Evolutionary conservation across 2,888 invertebrate genomes (phyloP), one percentile per base, ranked within the genome.

Genomic region (Drosophila maculinotata): DNA sequence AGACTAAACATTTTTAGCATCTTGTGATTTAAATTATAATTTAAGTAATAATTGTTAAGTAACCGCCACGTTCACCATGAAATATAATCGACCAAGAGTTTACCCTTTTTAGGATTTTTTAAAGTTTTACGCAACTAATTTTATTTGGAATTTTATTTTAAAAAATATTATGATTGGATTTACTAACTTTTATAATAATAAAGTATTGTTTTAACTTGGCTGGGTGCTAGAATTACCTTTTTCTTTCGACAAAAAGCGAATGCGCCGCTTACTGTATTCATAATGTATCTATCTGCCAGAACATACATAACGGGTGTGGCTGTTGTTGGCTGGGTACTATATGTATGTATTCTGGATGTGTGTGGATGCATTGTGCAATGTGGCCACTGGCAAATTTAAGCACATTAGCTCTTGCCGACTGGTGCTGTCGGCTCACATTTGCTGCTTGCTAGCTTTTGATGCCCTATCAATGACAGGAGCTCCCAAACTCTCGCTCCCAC

Each of bases 351-450:
- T n/a, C n/a, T n/a, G 25, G 25, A 6, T 38, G 12, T 25, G 38
- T 36, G 23, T 54, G 39, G 26, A 9, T 64, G 60, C 35, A 44
- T 44, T 62, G 67, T 56, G 66, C 56, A 57, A 62, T 67, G 64
- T 78, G 62, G 62, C 66, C 70, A 38, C 36, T 56, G 63, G 69
- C 66, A 67, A 66, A 66, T 75, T 64, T 60, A 67, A 69, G 69
- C 63, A 69, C 38, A 80, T 80, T 73, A 73, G 49, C 64, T 53
- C 35, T 10, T 28, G 57, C 48, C 73, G 69, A 77, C 60, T 77
- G 77, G 42, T 41, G 75, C 77, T 75, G 75, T 72, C 77, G 54
- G 52, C 48, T 75, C 57, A 64, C 60, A 76, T 75, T 75, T 72
- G 63, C 51, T 54, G 63, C 57, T 53, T 51, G 66, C 54, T 68